Percentiles rank a stretch among this genome's conserved stretches.
Conservation (phyloP, 2,797 vertebrate genomes). For the Peromyscus melanophrys region DNA sequence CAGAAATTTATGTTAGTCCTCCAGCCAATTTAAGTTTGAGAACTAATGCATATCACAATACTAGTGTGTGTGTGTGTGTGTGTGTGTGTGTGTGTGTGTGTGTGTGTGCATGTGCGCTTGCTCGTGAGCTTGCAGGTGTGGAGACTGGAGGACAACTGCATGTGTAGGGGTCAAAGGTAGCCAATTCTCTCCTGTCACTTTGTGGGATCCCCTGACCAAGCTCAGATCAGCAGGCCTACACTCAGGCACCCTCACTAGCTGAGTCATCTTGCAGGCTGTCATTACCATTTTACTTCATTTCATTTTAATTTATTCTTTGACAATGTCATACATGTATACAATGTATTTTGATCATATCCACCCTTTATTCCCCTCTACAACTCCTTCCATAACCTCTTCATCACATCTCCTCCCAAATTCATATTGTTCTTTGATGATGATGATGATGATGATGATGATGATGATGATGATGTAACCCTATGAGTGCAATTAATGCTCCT, state of each 20-base stretch:
- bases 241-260: no score
- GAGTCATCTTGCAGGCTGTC: background rate
- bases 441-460: no score
- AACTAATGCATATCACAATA: background rate
- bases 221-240: background rate
- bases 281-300: background rate
- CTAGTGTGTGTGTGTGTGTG: background rate
- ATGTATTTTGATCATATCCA: background rate
- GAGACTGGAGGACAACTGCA: background rate
- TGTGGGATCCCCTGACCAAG: background rate
- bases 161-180: background rate
- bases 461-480: background rate
- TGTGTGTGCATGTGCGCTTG: no score
- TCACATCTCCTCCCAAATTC: background rate
- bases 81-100: background rate
- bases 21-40: conserved; percentile 35
- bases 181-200: background rate
- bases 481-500: background rate
- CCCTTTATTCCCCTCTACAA: background rate
- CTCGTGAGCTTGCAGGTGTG: background rate
- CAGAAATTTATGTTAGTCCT: background rate
- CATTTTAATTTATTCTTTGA: background rate
- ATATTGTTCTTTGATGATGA: no score
- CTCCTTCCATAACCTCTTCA: background rate
- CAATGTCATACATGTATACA: no score